These are phyloP conservation scores for Xenopus borealis DNA, from an alignment of 2,113 vertebrate species.

Conservation along the genomic window DNA sequence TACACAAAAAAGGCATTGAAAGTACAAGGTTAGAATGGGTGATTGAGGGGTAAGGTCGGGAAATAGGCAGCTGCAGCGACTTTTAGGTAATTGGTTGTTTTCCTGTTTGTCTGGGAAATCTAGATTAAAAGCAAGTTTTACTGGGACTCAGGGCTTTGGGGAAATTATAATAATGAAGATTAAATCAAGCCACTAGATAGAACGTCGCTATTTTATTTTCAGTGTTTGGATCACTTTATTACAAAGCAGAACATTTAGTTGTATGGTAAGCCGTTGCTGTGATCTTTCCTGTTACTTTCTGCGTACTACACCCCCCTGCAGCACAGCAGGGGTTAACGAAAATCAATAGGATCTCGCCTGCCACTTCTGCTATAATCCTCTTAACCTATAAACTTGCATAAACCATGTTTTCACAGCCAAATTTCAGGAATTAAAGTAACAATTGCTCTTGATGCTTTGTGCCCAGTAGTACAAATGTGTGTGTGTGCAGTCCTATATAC, in stretches of 20 bases:
- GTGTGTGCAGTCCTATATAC: no score
- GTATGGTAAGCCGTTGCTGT: neutral
- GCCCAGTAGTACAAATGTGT: no score
- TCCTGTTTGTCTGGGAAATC: conserved; percentile 41
- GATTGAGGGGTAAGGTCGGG: conserved; percentile 32
- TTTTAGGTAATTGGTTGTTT: conserved; percentile 40
- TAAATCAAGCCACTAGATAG: neutral
- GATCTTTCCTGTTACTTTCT: no score
- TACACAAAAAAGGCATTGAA: conserved; percentile 40
- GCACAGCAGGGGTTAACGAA: conserved; percentile 9
- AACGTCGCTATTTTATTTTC: neutral
- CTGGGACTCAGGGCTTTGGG: conserved; percentile 25
- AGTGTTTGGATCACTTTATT: neutral
- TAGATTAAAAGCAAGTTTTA: conserved; percentile 36
- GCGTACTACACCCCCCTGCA: neutral
- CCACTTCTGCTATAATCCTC: conserved; percentile 25
- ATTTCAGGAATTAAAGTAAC: conserved; percentile 14
- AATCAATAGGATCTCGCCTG: conserved; percentile 24
- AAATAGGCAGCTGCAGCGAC: conserved; percentile 30
- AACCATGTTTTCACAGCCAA: conserved; percentile 10
- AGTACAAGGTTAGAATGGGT: conserved; percentile 30
- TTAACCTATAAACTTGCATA: conserved; percentile 37
- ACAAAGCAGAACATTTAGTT: neutral
- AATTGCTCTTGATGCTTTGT: neutral
- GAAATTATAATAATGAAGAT: conserved; percentile 21